A percentile compares a stretch with the other conserved stretches of the same genome.
Conservation (phyloP, 2,888 invertebrate species). For the Buathra laborator region DNA sequence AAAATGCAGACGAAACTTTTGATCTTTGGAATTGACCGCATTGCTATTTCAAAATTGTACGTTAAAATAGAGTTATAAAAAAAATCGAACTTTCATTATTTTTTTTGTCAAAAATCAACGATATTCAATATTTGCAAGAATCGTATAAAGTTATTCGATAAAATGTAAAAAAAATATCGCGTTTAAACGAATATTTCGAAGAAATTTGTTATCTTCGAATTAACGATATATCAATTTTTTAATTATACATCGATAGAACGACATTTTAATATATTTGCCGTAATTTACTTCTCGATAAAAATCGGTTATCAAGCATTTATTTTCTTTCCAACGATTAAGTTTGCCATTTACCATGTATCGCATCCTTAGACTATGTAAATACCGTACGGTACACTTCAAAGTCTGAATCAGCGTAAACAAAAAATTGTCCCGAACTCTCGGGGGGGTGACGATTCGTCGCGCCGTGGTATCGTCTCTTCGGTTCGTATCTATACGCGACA, state of each 20-base stretch:
- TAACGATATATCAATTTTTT: not conserved
- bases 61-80: no score
- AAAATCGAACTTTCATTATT: no score
- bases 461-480: not conserved
- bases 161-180: not conserved
- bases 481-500: not conserved
- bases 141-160: not conserved
- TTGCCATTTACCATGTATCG: not conserved
- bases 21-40: conserved; percentile 2
- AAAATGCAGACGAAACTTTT: not conserved
- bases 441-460: not conserved
- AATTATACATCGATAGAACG: not conserved
- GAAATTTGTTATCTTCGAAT: not conserved
- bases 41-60: not conserved
- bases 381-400: not conserved
- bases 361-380: not conserved
- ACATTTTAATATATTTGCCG: no score
- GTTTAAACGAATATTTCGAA: not conserved
- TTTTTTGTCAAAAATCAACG: no score
- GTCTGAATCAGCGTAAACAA: conserved; percentile 2
- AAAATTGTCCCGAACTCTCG: not conserved
- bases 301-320: no score
- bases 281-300: no score
- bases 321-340: not conserved
- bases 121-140: no score